Conservation (phyloP, 92 coral and sea anemone species). For the Galaxea fascicularis region DNA sequence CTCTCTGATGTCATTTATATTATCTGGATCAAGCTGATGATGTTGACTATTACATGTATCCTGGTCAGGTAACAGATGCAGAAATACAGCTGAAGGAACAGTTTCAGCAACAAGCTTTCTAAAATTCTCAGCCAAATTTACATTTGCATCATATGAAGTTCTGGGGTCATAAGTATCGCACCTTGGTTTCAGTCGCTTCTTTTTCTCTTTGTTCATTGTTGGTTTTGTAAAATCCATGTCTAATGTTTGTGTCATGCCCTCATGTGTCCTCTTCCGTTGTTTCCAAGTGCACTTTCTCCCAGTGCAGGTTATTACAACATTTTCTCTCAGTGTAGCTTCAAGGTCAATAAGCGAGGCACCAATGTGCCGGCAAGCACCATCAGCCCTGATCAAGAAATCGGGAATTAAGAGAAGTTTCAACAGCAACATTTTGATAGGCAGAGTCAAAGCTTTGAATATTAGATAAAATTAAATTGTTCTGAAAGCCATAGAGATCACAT, state of each 20-base stretch:
- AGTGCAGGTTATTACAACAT: conserved; percentile 29
- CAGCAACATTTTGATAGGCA: conserved; percentile 3
- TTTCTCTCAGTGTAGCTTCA: conserved; percentile 37
- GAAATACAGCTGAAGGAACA: conserved; percentile 36
- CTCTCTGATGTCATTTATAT: conserved; percentile 31
- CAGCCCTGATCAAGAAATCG: conserved; percentile 36
- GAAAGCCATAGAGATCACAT: conserved; percentile 24
- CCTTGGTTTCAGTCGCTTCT: conserved; percentile 28
- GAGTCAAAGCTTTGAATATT: conserved; percentile 22
- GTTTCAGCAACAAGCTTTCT: conserved; percentile 25
- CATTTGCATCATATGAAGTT: conserved; percentile 34
- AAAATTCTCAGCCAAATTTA: conserved; percentile 30
- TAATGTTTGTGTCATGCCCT: conserved; percentile 19
- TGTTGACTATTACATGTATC: conserved; percentile 31
- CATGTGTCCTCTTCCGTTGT: conserved; percentile 31
- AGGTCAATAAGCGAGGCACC: conserved; percentile 46
- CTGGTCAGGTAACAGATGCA: conserved; percentile 34
- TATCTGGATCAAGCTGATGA: conserved; percentile 33
- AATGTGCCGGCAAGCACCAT: conserved; percentile 52
- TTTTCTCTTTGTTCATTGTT: conserved; percentile 29
- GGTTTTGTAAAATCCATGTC: conserved; percentile 45
- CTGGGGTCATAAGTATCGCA: conserved; percentile 39
- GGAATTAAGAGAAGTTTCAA: conserved; percentile 26
- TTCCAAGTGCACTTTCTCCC: conserved; percentile 38
- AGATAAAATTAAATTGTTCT: conserved; percentile 20